These are phyloP conservation scores for Carcharodon carcharias DNA, from an alignment of 2,797 vertebrate species.

Conservation along the genomic window DNA sequence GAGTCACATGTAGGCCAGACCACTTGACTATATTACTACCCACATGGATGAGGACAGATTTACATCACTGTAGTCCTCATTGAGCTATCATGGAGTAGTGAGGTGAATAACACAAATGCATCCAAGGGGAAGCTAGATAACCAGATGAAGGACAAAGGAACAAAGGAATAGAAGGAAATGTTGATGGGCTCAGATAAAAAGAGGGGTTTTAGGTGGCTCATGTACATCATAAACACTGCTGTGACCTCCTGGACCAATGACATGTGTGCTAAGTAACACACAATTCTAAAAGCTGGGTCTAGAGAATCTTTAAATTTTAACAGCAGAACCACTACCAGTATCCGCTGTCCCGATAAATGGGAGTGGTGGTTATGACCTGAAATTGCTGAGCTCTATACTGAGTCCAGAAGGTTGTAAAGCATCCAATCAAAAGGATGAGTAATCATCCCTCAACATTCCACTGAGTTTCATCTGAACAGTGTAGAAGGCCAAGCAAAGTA, in stretches of 20 bases:
- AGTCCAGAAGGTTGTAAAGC: neutral
- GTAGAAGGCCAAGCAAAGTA: neutral
- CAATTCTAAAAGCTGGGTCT: neutral
- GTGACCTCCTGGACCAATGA: neutral
- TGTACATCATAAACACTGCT: neutral
- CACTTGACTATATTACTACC: neutral
- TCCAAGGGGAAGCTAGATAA: too few relatives aligned
- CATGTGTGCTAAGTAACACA: neutral
- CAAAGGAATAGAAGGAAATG: too few relatives aligned
- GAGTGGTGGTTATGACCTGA: neutral
- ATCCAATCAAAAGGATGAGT: too few relatives aligned
- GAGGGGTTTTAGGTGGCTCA: neutral
- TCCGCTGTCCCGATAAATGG: neutral
- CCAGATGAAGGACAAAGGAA: too few relatives aligned
- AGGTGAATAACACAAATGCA: neutral
- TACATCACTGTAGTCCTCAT: neutral
- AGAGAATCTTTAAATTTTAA: neutral
- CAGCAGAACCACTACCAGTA: too few relatives aligned
- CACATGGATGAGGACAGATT: neutral
- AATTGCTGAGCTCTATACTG: neutral
- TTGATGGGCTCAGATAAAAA: too few relatives aligned
- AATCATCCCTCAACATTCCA: too few relatives aligned
- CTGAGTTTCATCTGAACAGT: neutral
- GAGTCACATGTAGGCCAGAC: too few relatives aligned
- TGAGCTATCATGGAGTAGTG: neutral